Conservation (phyloP, 2,888 invertebrate species). For the Acholoe squamosa region DNA sequence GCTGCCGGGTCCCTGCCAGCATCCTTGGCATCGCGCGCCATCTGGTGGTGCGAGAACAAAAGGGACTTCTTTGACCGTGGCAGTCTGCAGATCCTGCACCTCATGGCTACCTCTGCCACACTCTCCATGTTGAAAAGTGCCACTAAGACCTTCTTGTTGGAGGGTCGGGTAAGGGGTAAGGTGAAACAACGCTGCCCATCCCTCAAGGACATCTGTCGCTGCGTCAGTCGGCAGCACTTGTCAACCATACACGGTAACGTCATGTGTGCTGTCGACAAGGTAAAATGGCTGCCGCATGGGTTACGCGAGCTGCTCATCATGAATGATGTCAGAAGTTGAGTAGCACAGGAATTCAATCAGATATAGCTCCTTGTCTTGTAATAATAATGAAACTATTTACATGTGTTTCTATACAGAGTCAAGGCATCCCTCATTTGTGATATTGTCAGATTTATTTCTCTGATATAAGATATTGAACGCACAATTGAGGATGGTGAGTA, state of each 20-base stretch:
- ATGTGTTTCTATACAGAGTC: too few species aligned
- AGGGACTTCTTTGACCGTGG: neutral
- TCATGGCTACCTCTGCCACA: constrained; percentile 11
- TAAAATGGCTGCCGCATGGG: constrained; percentile 21
- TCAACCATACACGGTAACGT: constrained; percentile 33
- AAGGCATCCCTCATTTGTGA: too few species aligned
- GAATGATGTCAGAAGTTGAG: constrained; percentile 44
- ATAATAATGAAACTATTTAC: too few species aligned
- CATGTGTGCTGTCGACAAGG: constrained; percentile 45
- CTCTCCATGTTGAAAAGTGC: constrained; percentile 34
- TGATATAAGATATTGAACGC: too few species aligned
- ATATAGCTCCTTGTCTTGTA: too few species aligned
- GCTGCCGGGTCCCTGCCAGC: neutral
- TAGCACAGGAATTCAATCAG: neutral
- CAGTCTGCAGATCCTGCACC: neutral
- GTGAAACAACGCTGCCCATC: neutral
- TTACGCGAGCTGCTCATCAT: constrained; percentile 13
- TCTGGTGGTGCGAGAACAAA: constrained; percentile 37
- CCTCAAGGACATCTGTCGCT: constrained; percentile 41
- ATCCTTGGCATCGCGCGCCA: neutral
- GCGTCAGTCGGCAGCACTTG: neutral
- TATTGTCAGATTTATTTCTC: too few species aligned
- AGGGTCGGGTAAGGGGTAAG: neutral
- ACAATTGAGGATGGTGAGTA: too few species aligned
- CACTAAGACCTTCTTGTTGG: constrained; percentile 29